Conservation (phyloP, 2,797 vertebrate species). For the Gila robusta region DNA sequence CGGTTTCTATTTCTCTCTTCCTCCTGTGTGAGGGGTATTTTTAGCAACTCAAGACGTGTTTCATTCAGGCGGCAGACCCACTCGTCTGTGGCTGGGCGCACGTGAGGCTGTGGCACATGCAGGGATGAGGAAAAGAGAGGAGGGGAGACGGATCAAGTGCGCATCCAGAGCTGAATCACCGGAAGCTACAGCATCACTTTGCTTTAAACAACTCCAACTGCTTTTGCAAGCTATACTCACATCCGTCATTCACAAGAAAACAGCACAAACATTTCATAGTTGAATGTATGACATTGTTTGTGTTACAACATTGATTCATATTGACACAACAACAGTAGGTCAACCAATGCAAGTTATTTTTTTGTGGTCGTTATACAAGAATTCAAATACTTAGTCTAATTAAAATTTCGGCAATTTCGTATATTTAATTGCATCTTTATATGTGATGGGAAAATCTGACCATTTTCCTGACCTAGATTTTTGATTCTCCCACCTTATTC, state of each 20-base stretch:
- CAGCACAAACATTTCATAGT: neutral
- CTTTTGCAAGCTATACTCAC: slow-evolving; percentile 1
- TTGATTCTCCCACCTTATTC: neutral
- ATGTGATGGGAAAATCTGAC: neutral
- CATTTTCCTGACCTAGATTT: neutral
- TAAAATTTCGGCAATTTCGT: neutral
- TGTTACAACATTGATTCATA: neutral
- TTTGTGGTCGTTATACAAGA: too few species aligned
- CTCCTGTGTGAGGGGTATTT: slow-evolving; percentile 69
- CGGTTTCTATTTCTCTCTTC: slow-evolving; percentile 71
- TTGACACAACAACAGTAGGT: neutral
- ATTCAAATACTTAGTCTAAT: neutral
- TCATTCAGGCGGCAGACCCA: slow-evolving; percentile 59
- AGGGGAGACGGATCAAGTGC: neutral
- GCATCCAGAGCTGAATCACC: slow-evolving; percentile 20
- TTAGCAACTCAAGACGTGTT: slow-evolving; percentile 70
- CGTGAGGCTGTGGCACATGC: slow-evolving; percentile 54
- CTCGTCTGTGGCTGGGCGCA: slow-evolving; percentile 64
- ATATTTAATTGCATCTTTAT: neutral
- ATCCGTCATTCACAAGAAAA: slow-evolving; percentile 30
- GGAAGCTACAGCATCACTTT: slow-evolving; percentile 20
- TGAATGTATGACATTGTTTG: neutral
- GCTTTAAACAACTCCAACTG: slow-evolving; percentile 11
- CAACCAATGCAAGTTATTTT: neutral
- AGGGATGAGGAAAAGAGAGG: slow-evolving; percentile 30